These are phyloP conservation scores for Petroica traversi DNA, from an alignment of 2,113 vertebrate genomes.

Conservation along the genomic window DNA sequence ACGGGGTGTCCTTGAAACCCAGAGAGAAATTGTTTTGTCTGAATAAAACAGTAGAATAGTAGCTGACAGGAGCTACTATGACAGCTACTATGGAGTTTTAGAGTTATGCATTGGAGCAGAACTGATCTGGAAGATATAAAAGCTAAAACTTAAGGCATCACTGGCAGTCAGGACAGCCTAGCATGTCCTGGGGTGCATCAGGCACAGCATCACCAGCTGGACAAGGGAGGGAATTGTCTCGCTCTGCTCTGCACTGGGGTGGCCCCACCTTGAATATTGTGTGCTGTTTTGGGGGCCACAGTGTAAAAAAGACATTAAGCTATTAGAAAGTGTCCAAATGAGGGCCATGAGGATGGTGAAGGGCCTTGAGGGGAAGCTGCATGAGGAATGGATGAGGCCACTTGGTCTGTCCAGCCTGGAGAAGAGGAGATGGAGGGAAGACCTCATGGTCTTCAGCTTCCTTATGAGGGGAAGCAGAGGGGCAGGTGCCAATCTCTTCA, in stretches of 20 bases:
- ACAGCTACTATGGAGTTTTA: too few relatives aligned
- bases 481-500: background rate
- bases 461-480: background rate
- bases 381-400: background rate
- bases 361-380: background rate
- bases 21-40: too few relatives aligned
- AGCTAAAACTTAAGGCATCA: too few relatives aligned
- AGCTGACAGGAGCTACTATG: too few relatives aligned
- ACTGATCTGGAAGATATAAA: too few relatives aligned
- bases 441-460: background rate
- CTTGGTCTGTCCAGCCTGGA: background rate
- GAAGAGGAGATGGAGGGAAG: background rate
- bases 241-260: rapidly evolving
- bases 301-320: background rate
- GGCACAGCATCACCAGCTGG: rapidly evolving
- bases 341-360: background rate
- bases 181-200: rapidly evolving
- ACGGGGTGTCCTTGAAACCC: too few relatives aligned
- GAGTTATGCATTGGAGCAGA: too few relatives aligned
- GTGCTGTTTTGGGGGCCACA: background rate
- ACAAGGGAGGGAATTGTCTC: background rate
- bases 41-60: too few relatives aligned
- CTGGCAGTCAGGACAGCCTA: background rate
- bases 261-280: rapidly evolving
- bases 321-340: background rate